Conservation (phyloP, 2,113 vertebrate genomes). For the Pygathrix nemaeus region DNA sequence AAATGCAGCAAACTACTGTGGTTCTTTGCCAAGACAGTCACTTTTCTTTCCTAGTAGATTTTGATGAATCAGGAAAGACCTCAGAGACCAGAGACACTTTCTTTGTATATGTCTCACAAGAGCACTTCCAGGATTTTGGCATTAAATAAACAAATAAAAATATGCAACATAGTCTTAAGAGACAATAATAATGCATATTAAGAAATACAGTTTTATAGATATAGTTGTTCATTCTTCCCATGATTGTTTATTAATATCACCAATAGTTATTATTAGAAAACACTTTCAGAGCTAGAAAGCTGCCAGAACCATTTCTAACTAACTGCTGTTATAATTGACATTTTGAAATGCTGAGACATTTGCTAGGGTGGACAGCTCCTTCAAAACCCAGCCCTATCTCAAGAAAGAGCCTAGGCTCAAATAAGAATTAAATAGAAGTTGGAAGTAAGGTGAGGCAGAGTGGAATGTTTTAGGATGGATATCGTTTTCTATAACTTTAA, state of each 20-base stretch:
- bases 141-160: conserved; percentile 51
- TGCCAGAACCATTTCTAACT: neutral
- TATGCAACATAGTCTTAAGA: neutral
- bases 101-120: neutral
- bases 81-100: neutral
- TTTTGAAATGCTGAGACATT: conserved; percentile 12
- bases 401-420: neutral
- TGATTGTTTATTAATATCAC: neutral
- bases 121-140: neutral
- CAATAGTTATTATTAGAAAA: conserved; percentile 5
- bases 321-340: neutral
- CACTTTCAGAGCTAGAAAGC: conserved; percentile 10
- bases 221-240: neutral
- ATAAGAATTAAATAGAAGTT: neutral
- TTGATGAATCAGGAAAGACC: conserved; percentile 25
- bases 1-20: neutral
- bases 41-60: conserved; percentile 29
- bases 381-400: neutral
- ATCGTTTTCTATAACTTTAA: conserved; percentile 9
- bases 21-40: neutral
- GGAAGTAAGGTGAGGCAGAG: neutral
- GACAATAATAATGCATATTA: neutral
- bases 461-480: neutral
- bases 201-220: neutral
- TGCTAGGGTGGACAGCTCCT: neutral